Percentiles rank a stretch among this genome's conserved stretches.
Evolutionary conservation across 2,888 invertebrate species (phyloP).

Genomic region (Melinaea marsaeus): DNA sequence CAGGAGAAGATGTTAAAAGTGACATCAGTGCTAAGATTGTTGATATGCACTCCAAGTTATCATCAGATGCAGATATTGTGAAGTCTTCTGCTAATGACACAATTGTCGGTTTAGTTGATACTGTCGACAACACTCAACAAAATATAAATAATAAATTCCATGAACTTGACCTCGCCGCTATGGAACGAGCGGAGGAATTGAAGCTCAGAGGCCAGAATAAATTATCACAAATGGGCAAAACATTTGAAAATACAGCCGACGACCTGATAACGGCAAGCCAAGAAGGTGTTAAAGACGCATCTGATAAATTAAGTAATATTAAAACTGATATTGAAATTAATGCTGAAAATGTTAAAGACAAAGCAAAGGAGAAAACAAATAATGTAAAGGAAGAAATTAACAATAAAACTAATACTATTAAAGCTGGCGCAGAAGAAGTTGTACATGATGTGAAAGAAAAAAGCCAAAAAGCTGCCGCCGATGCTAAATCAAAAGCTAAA

Average conservation of each 20-base stretch:
- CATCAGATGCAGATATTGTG: slow-evolving; percentile 44
- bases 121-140: slow-evolving; percentile 52
- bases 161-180: slow-evolving; percentile 59
- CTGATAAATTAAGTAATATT: slow-evolving; percentile 42
- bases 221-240: slow-evolving; percentile 47
- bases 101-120: slow-evolving; percentile 56
- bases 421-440: slow-evolving; percentile 52
- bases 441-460: slow-evolving; percentile 37
- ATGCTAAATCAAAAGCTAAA: slow-evolving; percentile 48
- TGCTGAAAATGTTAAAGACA: slow-evolving; percentile 45
- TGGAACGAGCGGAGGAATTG: slow-evolving; percentile 59
- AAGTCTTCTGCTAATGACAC: slow-evolving; percentile 49
- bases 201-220: slow-evolving; percentile 49
- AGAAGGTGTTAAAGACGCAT: slow-evolving; percentile 19
- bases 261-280: slow-evolving; percentile 43
- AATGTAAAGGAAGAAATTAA: slow-evolving; percentile 48
- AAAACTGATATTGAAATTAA: slow-evolving; percentile 51
- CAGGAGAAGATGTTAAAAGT: slow-evolving; percentile 45
- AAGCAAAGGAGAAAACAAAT: slow-evolving; percentile 41
- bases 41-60: slow-evolving; percentile 45
- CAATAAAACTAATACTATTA: slow-evolving; percentile 49
- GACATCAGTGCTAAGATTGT: slow-evolving; percentile 42
- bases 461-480: slow-evolving; percentile 32
- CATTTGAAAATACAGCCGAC: slow-evolving; percentile 47
- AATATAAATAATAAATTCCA: slow-evolving; percentile 59